These are phyloP conservation scores for Salarias fasciatus DNA, from an alignment of 2,797 vertebrate species.

Conservation along the genomic window DNA sequence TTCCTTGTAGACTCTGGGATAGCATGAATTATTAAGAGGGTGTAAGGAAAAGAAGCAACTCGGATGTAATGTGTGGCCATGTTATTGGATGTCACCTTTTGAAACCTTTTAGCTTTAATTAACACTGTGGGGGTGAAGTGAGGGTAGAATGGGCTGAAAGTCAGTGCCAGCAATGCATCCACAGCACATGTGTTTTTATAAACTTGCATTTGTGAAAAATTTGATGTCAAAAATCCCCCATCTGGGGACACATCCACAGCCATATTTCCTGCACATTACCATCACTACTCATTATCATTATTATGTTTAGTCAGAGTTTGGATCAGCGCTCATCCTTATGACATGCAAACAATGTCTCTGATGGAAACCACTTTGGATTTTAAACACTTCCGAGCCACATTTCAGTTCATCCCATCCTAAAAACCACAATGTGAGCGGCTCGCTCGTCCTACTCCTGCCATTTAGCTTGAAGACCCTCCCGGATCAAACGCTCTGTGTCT, in stretches of 20 bases:
- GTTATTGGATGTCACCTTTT: conserved; percentile 85
- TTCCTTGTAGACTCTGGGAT: conserved; percentile 74
- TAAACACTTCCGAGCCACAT: no score
- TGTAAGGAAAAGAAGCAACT: conserved; percentile 75
- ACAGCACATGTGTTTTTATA: conserved; percentile 4
- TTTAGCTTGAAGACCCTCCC: conserved; percentile 17
- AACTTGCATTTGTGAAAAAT: conserved; percentile 15
- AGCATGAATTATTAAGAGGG: conserved; percentile 84
- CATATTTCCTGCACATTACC: conserved; percentile 24
- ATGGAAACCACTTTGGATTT: conserved; percentile 31
- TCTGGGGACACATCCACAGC: conserved; percentile 7
- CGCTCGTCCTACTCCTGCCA: conserved; percentile 30
- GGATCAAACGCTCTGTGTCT: conserved; percentile 56
- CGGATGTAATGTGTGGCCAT: conserved; percentile 83
- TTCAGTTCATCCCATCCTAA: conserved; percentile 1
- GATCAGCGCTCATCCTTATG: conserved; percentile 35
- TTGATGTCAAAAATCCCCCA: conserved; percentile 18
- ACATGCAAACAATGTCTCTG: conserved; percentile 30
- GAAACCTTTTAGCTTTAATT: conserved; percentile 87
- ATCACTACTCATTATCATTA: conserved; percentile 7
- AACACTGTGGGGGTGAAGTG: conserved; percentile 66
- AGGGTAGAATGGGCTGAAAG: conserved; percentile 32
- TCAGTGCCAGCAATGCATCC: background rate
- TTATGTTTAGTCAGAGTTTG: conserved; percentile 6
- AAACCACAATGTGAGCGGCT: conserved; percentile 43